A percentile compares a stretch with the other conserved stretches of the same genome.
Evolutionary conservation across 2,888 invertebrate species (phyloP).

Genomic region (Aphodius sticticus): DNA sequence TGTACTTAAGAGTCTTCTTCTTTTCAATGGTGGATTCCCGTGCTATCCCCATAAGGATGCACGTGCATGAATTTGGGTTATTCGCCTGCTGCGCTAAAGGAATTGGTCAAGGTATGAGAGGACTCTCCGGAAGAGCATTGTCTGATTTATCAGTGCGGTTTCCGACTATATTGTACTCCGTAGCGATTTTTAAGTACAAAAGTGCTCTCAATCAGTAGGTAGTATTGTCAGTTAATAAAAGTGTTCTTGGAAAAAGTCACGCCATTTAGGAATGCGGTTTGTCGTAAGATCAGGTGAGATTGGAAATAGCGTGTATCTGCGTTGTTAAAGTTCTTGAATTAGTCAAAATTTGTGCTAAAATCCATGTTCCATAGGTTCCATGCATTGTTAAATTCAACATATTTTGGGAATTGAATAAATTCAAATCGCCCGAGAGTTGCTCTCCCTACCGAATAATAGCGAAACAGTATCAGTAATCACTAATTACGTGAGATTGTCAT

Average conservation of each 20-base stretch:
- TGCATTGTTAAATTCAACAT: no score
- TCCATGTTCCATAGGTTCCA: no score
- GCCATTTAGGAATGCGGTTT: not conserved
- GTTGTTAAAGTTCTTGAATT: no score
- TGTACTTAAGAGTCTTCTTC: not conserved
- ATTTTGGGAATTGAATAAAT: no score
- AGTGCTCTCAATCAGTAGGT: not conserved
- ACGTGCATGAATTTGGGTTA: not conserved
- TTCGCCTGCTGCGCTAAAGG: not conserved
- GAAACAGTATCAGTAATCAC: no score
- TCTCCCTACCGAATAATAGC: no score
- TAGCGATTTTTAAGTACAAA: not conserved
- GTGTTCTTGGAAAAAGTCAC: not conserved
- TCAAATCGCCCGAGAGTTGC: no score
- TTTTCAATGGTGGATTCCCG: not conserved
- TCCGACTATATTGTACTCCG: not conserved
- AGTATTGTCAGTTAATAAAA: not conserved
- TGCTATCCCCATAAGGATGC: not conserved
- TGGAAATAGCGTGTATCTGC: no score
- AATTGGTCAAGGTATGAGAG: not conserved
- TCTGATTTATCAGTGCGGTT: not conserved
- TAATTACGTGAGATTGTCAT: no score
- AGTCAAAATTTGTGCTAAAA: no score
- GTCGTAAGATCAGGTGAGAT: no score
- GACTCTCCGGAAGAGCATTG: conserved; percentile 4